Conservation (phyloP, 2,888 invertebrate species). For the Biston stratarius region DNA sequence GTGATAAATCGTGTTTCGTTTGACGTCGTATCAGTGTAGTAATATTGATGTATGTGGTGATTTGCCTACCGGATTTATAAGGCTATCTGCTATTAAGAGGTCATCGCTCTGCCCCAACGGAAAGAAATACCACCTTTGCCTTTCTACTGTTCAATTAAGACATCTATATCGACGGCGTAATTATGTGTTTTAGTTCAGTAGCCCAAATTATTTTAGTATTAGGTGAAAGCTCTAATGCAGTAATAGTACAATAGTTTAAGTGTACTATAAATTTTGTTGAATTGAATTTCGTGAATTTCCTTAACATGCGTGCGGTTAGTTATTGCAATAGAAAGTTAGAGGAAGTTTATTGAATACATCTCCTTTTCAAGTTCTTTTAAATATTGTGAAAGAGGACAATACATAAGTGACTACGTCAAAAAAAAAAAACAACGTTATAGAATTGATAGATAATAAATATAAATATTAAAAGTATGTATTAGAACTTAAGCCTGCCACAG, state of each 20-base stretch:
- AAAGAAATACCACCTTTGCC: slow-evolving; percentile 38
- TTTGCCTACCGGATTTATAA: slow-evolving; percentile 40
- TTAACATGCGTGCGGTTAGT: not conserved
- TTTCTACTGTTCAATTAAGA: slow-evolving; percentile 57
- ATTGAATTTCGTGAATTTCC: slow-evolving; percentile 41
- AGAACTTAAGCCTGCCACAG: too few relatives aligned
- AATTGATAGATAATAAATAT: not conserved
- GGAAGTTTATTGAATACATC: not conserved
- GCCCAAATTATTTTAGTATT: slow-evolving; percentile 48
- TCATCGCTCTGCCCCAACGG: slow-evolving; percentile 46
- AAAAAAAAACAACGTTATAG: too few relatives aligned
- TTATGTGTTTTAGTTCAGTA: slow-evolving; percentile 55
- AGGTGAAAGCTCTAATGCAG: slow-evolving; percentile 55
- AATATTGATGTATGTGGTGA: slow-evolving; percentile 43
- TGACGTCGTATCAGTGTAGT: slow-evolving; percentile 41
- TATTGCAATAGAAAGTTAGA: not conserved
- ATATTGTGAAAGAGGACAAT: too few relatives aligned
- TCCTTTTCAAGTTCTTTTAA: too few relatives aligned
- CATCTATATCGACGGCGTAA: slow-evolving; percentile 58
- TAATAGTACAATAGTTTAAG: slow-evolving; percentile 25
- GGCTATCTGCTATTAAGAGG: slow-evolving; percentile 44
- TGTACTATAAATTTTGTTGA: slow-evolving; percentile 24
- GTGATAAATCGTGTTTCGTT: slow-evolving; percentile 47
- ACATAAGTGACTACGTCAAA: too few relatives aligned
- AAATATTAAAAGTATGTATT: too few relatives aligned